Evolutionary conservation across 2,888 invertebrate genomes (phyloP).

Genomic region (Drosophila paranaensis): DNA sequence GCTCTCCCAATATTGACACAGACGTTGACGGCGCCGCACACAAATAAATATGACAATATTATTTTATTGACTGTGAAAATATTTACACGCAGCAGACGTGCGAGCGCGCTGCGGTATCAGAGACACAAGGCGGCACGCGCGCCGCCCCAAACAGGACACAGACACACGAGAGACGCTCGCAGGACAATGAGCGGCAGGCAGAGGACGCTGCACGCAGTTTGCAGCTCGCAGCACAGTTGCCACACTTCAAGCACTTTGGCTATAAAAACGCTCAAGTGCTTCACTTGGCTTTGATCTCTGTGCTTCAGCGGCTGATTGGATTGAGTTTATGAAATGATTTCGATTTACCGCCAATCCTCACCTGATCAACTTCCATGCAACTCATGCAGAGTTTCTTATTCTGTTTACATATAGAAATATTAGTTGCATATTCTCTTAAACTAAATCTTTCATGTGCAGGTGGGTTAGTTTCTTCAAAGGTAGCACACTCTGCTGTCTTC

Average conservation of each 20-base stretch:
- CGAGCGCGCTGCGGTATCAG: conserved; percentile 34
- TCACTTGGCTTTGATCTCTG: conserved; percentile 7
- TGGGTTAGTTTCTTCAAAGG: background rate
- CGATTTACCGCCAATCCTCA: background rate
- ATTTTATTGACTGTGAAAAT: conserved; percentile 81
- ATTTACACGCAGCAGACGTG: conserved; percentile 78
- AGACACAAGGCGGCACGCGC: conserved; percentile 63
- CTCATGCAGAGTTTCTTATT: background rate
- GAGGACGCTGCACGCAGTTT: conserved; percentile 12
- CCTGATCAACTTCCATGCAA: background rate
- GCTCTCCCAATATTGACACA: conserved; percentile 72
- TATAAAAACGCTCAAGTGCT: conserved; percentile 52
- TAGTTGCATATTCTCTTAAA: too few species aligned
- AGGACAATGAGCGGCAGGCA: conserved; percentile 17
- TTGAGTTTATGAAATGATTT: conserved; percentile 10
- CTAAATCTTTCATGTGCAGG: background rate
- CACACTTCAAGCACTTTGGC: conserved; percentile 43
- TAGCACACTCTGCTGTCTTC: background rate
- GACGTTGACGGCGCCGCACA: conserved; percentile 42
- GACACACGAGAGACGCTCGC: background rate
- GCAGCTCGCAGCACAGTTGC: conserved; percentile 25
- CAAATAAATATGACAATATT: conserved; percentile 79
- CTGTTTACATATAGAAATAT: too few species aligned
- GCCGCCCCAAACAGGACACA: conserved; percentile 25
- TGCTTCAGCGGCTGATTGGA: conserved; percentile 19